Base-by-base conservation (phyloP, 2,113 vertebrate species). In the Mormyrus iriodes region DNA sequence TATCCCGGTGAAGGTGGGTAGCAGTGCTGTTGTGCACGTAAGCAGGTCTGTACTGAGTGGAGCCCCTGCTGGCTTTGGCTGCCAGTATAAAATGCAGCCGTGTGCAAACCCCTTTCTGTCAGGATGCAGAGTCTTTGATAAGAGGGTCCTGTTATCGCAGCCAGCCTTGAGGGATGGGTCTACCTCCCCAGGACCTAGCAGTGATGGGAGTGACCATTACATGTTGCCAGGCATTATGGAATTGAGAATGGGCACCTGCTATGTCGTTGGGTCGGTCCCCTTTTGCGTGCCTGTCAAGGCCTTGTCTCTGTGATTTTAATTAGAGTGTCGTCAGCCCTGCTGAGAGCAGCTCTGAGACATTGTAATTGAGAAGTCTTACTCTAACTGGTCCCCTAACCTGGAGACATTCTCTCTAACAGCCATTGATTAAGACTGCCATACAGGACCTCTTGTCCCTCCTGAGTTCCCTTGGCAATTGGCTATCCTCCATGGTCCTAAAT, bases 271-370 rank as follows among this genome's bases (percentile, higher is more conserved):
- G 17, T 15, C 9, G 84, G 48, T 85, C 10, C 48, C 21, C 13
- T 31, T 17, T 85, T 51, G 21, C n/a, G 17, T 49, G 49, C 48
- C 8, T 49, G 84, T 51, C 65, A 79, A 58, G 35, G 52, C 79
- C 53, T 69, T 5, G 44, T 84, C 83, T 27, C 52, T 2, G 27
- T 17, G 35, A 39, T 53, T 89, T 61, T 85, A 85, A 89, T 85
- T 58, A 84, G 42, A 89, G 61, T 12, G n/a, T n/a, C 8, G 1
- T 65, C 76, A 31, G 51, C 31, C 52, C 76, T 89, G 88, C 79
- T 58, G 79, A 89, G 88, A 84, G 39, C 12, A 39, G 82, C 82
- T 89, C 51, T 31, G 52, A 85, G 88, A 85, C 17, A 52, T 6
- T 88, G 31, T 52, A 82, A 79, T 79, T 79, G 88, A 88, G 49